Evolutionary conservation across 2,113 vertebrate genomes (phyloP), one percentile per base, ranked within the genome.

Genomic region (Laterallus jamaicensis): DNA sequence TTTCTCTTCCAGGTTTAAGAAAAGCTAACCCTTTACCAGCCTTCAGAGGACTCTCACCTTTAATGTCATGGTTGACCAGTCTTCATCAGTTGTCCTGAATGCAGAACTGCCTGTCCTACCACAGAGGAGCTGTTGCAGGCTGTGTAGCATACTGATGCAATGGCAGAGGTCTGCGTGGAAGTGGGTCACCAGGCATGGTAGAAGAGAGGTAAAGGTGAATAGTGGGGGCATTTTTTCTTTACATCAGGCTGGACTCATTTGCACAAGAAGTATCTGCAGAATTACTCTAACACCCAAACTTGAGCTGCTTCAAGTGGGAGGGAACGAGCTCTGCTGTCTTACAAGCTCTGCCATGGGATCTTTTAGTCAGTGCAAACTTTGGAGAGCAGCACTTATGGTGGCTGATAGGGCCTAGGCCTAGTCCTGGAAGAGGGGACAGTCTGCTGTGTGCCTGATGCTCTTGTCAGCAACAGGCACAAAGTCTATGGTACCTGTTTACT

Each of bases 161-260:
- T 26, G 32, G 54, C 21, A 42, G 49, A 68, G 10, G 20, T 35
- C 15, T 5, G 6, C 12, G 3, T 9, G 20, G 55, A 32, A 35
- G 16, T 4, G 37, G 60, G 24, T 15, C 29, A 68, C 8, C 16
- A 44, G 26, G 6, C 10, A 6, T 8, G 28, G n/a, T 5, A 35
- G 47, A 56, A 32, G 68, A 62, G 52, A 73, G 25, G 12, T 7
- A 5, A 52, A 60, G 35, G 35, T 56, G 31, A 17, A 5, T 2
- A 22, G 20, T 1, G 4, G 9, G 35, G 26, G 7, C 2, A 11
- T 9, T 8, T 58, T 26, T 12, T 32, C 9, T 3, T 59, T 14
- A 35, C 15, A 59, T 6, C 25, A 15, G 24, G 5, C 12, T 25
- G 37, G 63, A 35, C 78, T 44, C 3, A 4, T 32, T 16, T 52